These are phyloP conservation scores for Trematocara stigmaticum DNA, from an alignment of 2,113 vertebrate species.

Conservation along the genomic window DNA sequence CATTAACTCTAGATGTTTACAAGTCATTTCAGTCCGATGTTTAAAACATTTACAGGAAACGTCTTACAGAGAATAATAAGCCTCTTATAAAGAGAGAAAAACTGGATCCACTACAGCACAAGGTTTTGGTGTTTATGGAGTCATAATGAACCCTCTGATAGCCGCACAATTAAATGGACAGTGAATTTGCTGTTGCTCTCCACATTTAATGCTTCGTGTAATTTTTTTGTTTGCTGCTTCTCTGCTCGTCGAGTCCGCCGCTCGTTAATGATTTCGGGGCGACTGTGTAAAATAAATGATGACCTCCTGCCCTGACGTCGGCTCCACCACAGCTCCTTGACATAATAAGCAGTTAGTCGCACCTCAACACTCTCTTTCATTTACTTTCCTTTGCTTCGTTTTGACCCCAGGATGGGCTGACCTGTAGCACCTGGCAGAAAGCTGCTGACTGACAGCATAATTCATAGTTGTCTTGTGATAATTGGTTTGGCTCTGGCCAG, in stretches of 20 bases:
- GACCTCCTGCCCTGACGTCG: conserved; percentile 40
- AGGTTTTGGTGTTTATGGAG: conserved; percentile 4
- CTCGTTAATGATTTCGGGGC: conserved; percentile 50
- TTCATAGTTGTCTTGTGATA: conserved; percentile 52
- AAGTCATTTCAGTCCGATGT: not conserved
- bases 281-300: conserved; percentile 51
- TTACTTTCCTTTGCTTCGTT: conserved; percentile 33
- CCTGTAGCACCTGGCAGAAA: conserved; percentile 52
- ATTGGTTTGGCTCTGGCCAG: conserved; percentile 48
- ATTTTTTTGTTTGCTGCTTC: not conserved
- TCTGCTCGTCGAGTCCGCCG: not conserved
- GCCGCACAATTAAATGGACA: conserved; percentile 9
- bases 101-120: not conserved
- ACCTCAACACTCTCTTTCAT: conserved; percentile 23
- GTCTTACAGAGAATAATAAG: not conserved
- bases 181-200: not conserved
- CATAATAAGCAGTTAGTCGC: conserved; percentile 69
- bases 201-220: not conserved
- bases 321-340: conserved; percentile 27
- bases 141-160: conserved; percentile 24
- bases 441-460: conserved; percentile 66
- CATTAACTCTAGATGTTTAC: not conserved
- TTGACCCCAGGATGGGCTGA: conserved; percentile 49
- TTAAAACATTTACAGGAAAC: conserved; percentile 18
- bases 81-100: not conserved